phyloP scores from a whole-genome alignment of 2,797 vertebrate genomes.

The Spheniscus humboldti region DNA sequence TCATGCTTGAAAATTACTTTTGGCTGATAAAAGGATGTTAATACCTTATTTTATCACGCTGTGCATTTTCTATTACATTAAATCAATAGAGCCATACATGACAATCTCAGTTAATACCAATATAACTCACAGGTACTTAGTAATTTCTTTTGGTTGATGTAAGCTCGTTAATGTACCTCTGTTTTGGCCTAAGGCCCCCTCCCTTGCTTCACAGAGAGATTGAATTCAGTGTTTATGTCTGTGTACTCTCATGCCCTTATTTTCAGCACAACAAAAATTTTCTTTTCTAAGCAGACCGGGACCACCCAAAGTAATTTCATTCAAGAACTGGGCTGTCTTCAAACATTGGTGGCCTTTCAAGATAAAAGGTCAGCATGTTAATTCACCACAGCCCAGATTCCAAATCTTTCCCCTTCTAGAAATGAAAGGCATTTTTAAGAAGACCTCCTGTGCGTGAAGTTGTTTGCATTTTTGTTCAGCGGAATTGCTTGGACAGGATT shows the following conservation, averaged over 20 bases:
- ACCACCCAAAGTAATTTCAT: constrained; percentile 58
- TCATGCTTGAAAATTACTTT: constrained; percentile 39
- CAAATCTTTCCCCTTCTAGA: constrained; percentile 1
- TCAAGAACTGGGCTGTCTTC: constrained; percentile 40
- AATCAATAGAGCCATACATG: not conserved
- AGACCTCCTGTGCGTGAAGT: constrained; percentile 18
- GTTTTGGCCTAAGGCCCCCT: constrained; percentile 3
- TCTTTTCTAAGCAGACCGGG: constrained; percentile 11
- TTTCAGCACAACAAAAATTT: constrained; percentile 33
- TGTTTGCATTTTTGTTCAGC: constrained; percentile 47
- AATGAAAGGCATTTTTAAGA: constrained; percentile 51
- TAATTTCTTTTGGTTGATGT: constrained; percentile 17
- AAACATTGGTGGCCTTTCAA: constrained; percentile 34
- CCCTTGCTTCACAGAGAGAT: not conserved
- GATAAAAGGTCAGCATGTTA: constrained; percentile 62
- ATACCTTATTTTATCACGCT: constrained; percentile 14
- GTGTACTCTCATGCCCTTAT: constrained; percentile 7
- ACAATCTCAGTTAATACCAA: constrained; percentile 23
- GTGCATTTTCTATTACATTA: constrained; percentile 33
- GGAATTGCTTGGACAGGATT: constrained; percentile 7
- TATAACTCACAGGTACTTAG: constrained; percentile 44
- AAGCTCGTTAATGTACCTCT: constrained; percentile 9
- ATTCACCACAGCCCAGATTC: constrained; percentile 37
- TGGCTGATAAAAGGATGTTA: constrained; percentile 28
- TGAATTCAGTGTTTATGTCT: constrained; percentile 30